Evolutionary conservation across 1,140 invertebrate genomes (phyloP), one percentile per base, ranked within the genome.

Genomic region (Diuraphis noxia): DNA sequence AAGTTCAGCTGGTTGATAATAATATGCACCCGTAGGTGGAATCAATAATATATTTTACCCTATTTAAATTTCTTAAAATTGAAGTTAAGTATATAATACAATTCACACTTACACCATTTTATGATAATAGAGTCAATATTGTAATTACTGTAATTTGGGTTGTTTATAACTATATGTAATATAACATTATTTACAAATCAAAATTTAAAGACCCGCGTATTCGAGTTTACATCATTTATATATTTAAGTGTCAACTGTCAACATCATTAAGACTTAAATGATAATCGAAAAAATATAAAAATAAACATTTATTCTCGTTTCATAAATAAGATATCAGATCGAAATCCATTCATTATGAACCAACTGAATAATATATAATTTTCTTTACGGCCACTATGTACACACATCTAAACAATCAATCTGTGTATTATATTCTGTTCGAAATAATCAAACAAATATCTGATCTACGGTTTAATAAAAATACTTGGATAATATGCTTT

Each of bases 1-100:
- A n/a, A n/a, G 13, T n/a, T n/a, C 30, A 4, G 5, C 4, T 5
- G 0, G n/a, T n/a, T n/a, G 56, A n/a, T n/a, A 9, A n/a, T 0
- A 63, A 52, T 52, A 8, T 21, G 3, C 21, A 23, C 21, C 46
- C 2, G 13, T 30, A 0, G 52, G 23, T 2, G 49, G 30, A 17
- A 49, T 21, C 30, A 17, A 63, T 8, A n/a, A n/a, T 72, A 63
- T 4, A 13, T 63, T n/a, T n/a, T n/a, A n/a, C 30, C 30, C n/a
- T n/a, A 13, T 63, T 63, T 9, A n/a, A 13, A n/a, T n/a, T 63
- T 10, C 10, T n/a, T n/a, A n/a, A 34, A 2, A 72, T 72, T n/a
- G n/a, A 4, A 72, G 34, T 17, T n/a, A n/a, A 72, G n/a, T n/a
- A 72, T 63, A 9, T 4, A 63, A 72, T 63, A 9, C 1, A 63